Percentiles rank a stretch among this genome's conserved stretches.
Evolutionary conservation across 2,888 invertebrate genomes (phyloP).

Genomic region (Calameuta idolon): DNA sequence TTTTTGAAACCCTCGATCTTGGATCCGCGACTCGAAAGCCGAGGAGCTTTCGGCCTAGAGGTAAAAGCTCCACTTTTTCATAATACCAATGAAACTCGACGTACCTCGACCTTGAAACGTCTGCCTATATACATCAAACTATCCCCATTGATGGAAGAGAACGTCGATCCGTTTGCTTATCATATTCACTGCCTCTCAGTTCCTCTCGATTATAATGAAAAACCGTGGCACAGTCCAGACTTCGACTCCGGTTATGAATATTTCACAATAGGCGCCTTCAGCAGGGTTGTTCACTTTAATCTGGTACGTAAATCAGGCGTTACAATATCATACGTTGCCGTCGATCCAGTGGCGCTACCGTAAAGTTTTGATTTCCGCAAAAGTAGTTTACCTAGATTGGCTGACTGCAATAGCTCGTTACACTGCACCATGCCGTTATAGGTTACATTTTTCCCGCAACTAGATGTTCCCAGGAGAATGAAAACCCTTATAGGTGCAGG

Average conservation of each 20-base stretch:
- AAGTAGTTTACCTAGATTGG: conserved; percentile 43
- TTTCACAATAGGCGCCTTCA: not conserved
- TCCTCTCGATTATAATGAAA: conserved; percentile 22
- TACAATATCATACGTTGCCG: not conserved
- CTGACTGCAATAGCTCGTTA: conserved; percentile 43
- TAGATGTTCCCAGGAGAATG: not conserved
- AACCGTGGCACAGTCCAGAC: conserved; percentile 30
- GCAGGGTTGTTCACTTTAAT: not conserved
- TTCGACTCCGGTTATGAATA: conserved; percentile 14
- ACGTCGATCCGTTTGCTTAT: not conserved
- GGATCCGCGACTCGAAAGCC: not conserved
- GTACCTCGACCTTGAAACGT: not conserved
- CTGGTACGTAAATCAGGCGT: not conserved
- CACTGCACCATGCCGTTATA: not conserved
- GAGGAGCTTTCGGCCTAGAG: not conserved
- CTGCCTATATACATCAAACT: not conserved
- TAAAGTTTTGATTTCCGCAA: conserved; percentile 19
- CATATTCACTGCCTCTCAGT: not conserved
- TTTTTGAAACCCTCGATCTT: conserved; percentile 5
- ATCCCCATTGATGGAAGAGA: not conserved
- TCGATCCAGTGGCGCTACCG: conserved; percentile 8
- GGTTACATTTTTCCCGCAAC: not conserved
- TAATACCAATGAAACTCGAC: not conserved
- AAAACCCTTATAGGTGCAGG: not conserved
- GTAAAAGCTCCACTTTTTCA: conserved; percentile 1